A percentile compares a stretch with the other conserved stretches of the same genome.
Evolutionary conservation across 2,888 invertebrate genomes (phyloP).

Genomic region (Pristionchus entomophagus): DNA sequence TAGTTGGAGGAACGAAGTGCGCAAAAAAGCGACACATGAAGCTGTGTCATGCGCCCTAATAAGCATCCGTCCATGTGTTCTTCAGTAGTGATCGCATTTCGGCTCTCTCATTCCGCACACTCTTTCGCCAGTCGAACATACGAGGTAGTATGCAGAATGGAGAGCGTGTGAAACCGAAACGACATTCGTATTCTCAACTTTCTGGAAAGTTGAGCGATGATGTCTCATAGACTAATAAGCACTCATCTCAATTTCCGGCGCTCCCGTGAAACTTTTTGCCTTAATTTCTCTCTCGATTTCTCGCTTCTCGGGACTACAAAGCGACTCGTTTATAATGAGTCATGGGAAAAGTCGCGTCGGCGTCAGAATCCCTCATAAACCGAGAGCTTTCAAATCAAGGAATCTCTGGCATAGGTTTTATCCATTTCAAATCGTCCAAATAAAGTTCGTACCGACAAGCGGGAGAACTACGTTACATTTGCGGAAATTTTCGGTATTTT

Average conservation of each 20-base stretch:
- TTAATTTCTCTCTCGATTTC: background rate
- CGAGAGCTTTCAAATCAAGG: too few species aligned
- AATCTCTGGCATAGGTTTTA: too few species aligned
- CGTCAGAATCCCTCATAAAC: conserved; percentile 11
- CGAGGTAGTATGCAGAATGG: background rate
- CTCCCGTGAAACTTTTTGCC: background rate
- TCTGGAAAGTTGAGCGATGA: too few species aligned
- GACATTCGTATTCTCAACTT: too few species aligned
- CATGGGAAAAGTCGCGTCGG: background rate
- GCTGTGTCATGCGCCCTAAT: too few species aligned
- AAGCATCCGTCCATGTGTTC: too few species aligned
- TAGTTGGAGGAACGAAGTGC: too few species aligned
- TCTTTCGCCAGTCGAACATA: background rate
- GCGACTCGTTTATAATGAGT: background rate
- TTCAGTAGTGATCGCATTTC: too few species aligned
- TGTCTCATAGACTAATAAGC: background rate
- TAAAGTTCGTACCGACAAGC: background rate
- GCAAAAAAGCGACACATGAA: too few species aligned
- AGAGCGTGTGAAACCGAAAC: background rate
- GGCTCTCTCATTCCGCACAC: background rate
- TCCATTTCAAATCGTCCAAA: background rate
- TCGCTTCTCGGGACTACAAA: background rate
- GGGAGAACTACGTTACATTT: too few species aligned
- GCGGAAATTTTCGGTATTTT: too few species aligned
- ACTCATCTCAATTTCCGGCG: background rate